Evolutionary conservation across 1,140 invertebrate genomes (phyloP), one percentile per base, ranked within the genome.

Genomic region (Trichonephila clavata): DNA sequence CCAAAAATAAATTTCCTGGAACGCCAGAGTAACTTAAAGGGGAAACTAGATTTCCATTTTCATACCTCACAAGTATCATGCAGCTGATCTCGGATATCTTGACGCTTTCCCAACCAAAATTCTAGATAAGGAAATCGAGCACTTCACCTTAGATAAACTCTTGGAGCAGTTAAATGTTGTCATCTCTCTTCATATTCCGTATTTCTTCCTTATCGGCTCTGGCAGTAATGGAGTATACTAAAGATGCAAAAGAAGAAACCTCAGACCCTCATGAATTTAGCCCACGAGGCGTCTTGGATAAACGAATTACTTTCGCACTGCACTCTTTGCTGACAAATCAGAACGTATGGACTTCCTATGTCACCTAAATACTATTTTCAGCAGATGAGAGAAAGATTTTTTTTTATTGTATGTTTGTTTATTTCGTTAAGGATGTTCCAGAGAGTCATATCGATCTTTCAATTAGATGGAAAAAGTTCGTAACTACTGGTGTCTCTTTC

Each of bases 281-380:
- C 84, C 77, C 39, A 92, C 80, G 80, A 32, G 80, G 81, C 80
- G 81, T 27, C 80, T 68, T 20, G n/a, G 80, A 92, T 92, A 92
- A 92, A 92, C 90, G 90, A 92, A 92, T 92, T 92, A 92, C 90
- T 92, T 84, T 92, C 59, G 80, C 90, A 84, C n/a, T 84, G 39
- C 61, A 65, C 90, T 65, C 90, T 65, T 92, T 92, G 90, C 90
- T 92, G 90, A 92, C 90, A 92, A 92, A 92, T 92, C 90, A 92
- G 80, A 92, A 92, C 90, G 80, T 92, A 92, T 92, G 90, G 80
- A 57, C 80, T 84, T 84, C 68, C 27, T 20, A 80, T 84, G 90
- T 84, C 90, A 92, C 68, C 71, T 89, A 89, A 89, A 89, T 77
- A 89, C 87, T 59, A 71, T 77, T 71, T 71, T 71, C 87, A 71